Evolutionary conservation across 2,113 vertebrate species (phyloP).

Genomic region (Condylura cristata): DNA sequence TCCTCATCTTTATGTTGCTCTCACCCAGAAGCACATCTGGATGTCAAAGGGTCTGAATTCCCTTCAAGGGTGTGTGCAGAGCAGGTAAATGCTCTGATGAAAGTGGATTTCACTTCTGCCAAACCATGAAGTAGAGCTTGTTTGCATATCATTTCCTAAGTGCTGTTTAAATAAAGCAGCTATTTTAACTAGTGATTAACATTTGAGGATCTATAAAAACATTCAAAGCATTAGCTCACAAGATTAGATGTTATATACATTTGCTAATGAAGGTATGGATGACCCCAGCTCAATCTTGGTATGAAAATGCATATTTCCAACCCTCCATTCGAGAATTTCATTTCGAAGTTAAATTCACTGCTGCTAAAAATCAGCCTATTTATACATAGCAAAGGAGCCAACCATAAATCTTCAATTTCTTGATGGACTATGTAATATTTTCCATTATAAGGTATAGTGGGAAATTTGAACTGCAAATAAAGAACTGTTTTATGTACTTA

Average conservation of each 20-base stretch:
- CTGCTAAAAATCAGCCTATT: neutral
- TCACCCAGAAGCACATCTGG: conserved; percentile 84
- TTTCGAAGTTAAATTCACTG: neutral
- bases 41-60: conserved; percentile 81
- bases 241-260: neutral
- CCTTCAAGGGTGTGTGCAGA: conserved; percentile 71
- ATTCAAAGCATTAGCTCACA: neutral
- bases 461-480: neutral
- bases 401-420: neutral
- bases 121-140: conserved; percentile 49
- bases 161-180: conserved; percentile 36
- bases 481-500: neutral
- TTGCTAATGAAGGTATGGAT: conserved; percentile 8
- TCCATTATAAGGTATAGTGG: neutral
- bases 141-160: conserved; percentile 26
- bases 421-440: neutral
- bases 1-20: conserved; percentile 82
- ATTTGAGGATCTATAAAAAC: neutral
- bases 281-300: neutral
- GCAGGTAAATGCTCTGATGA: conserved; percentile 86
- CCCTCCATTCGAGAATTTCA: neutral
- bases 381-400: neutral
- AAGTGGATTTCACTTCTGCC: conserved; percentile 74
- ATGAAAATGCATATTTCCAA: neutral
- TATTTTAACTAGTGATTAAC: conserved; percentile 32